Percentiles rank a stretch among this genome's conserved stretches.
phyloP scores from a whole-genome alignment of 2,888 invertebrate species.

The Gasteruption jaculator region DNA sequence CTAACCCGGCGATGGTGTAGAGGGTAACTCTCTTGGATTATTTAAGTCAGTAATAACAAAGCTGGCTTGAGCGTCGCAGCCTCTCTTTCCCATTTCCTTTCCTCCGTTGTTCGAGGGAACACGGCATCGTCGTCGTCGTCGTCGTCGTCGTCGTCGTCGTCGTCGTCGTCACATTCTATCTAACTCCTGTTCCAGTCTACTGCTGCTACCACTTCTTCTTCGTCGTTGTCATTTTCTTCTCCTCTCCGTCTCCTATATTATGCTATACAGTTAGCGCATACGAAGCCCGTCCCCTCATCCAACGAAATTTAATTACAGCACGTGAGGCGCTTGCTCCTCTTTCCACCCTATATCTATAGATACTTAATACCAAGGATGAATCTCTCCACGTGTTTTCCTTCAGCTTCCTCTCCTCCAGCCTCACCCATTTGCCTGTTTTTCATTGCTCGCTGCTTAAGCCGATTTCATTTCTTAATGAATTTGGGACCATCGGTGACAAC shows the following conservation, averaged over 20 bases:
- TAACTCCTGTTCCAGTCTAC: constrained; percentile 7
- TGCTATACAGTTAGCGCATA: constrained; percentile 8
- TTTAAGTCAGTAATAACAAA: constrained; percentile 31
- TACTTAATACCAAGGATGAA: no score
- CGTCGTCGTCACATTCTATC: constrained; percentile 15
- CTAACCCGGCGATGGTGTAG: constrained; percentile 19
- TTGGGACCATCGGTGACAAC: no score
- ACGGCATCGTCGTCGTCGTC: constrained; percentile 12
- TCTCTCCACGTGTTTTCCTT: no score
- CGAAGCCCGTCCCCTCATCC: constrained; percentile 7
- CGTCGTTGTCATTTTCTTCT: not conserved
- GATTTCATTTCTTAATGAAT: no score
- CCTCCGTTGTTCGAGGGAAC: constrained; percentile 6
- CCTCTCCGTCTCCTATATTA: constrained; percentile 9
- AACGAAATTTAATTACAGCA: constrained; percentile 34
- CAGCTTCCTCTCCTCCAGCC: no score
- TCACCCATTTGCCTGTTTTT: no score
- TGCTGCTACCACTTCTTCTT: constrained; percentile 11
- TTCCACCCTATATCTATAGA: no score
- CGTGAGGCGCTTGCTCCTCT: no score
- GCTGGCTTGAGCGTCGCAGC: constrained; percentile 15
- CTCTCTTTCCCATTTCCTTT: not conserved
- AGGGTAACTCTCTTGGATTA: constrained; percentile 26
- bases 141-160: constrained; percentile 15
- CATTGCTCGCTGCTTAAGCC: no score